Evolutionary conservation across 2,888 invertebrate genomes (phyloP).

Genomic region (Aphodius sticticus): DNA sequence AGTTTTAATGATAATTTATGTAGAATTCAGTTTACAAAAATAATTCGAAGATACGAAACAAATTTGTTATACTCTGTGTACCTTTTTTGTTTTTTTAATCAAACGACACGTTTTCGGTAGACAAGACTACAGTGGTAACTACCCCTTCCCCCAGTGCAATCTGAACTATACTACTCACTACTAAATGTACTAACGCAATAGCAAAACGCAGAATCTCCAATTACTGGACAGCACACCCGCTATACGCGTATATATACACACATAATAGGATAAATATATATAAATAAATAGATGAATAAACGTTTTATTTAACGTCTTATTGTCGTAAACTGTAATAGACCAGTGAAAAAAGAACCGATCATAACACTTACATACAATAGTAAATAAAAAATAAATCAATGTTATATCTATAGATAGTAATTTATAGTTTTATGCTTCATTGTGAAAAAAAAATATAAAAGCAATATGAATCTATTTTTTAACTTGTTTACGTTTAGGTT

Average conservation of each 20-base stretch:
- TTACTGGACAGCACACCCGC: not conserved
- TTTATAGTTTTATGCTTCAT: not conserved
- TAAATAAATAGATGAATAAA: not conserved
- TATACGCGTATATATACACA: not conserved
- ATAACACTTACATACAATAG: not conserved
- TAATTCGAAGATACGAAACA: not conserved
- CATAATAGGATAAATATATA: slow-evolving; percentile 4
- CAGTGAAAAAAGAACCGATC: not conserved
- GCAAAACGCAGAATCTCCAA: not conserved
- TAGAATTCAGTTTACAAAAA: not conserved
- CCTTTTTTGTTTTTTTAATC: not conserved
- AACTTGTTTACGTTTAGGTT: not conserved
- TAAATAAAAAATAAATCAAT: not conserved
- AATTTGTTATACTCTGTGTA: not conserved
- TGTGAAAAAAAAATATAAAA: not conserved
- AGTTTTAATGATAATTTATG: not conserved
- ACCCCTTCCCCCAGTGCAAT: not conserved
- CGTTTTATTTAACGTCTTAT: not conserved
- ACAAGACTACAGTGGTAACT: not conserved
- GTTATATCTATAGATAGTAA: not conserved
- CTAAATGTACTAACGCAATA: not conserved
- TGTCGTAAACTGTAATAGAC: not conserved
- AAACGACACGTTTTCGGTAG: not conserved
- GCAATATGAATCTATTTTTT: not conserved
- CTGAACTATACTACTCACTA: not conserved